Evolutionary conservation across 1,140 invertebrate species (phyloP).

Genomic region (Zophobas atratus): DNA sequence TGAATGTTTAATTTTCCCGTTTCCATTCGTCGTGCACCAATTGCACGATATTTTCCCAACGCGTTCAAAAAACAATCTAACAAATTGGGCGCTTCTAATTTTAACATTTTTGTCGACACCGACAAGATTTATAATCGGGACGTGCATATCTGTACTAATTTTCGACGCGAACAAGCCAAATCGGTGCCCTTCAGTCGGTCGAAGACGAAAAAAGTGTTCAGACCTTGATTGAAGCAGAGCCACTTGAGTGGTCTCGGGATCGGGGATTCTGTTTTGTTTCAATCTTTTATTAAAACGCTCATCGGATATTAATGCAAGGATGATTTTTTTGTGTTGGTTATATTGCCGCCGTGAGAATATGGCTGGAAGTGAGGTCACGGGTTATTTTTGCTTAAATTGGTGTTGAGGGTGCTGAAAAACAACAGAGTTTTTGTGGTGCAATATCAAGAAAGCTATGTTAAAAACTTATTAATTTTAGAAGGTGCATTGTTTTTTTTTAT

Average conservation of each 20-base stretch:
- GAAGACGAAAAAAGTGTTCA: not conserved
- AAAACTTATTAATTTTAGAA: too few relatives aligned
- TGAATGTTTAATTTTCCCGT: too few relatives aligned
- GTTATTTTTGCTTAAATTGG: not conserved
- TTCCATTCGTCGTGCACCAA: too few relatives aligned
- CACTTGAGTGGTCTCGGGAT: slow-evolving; percentile 19
- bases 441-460: too few relatives aligned
- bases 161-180: slow-evolving; percentile 13
- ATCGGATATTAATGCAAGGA: slow-evolving; percentile 10
- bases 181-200: slow-evolving; percentile 19
- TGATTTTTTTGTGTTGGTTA: slow-evolving; percentile 7
- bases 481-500: too few relatives aligned
- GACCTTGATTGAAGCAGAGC: slow-evolving; percentile 18
- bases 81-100: not conserved
- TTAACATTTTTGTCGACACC: slow-evolving; percentile 3
- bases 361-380: not conserved
- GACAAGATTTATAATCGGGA: slow-evolving; percentile 19
- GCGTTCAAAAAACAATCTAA: not conserved
- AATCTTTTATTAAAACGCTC: slow-evolving; percentile 18
- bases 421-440: too few relatives aligned
- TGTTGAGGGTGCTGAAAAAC: too few relatives aligned
- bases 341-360: slow-evolving; percentile 16
- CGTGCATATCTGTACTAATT: slow-evolving; percentile 12
- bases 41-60: too few relatives aligned
- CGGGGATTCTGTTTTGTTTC: slow-evolving; percentile 26